Conservation (phyloP, 23 tunicate species). For the Oikopleura dioica region DNA sequence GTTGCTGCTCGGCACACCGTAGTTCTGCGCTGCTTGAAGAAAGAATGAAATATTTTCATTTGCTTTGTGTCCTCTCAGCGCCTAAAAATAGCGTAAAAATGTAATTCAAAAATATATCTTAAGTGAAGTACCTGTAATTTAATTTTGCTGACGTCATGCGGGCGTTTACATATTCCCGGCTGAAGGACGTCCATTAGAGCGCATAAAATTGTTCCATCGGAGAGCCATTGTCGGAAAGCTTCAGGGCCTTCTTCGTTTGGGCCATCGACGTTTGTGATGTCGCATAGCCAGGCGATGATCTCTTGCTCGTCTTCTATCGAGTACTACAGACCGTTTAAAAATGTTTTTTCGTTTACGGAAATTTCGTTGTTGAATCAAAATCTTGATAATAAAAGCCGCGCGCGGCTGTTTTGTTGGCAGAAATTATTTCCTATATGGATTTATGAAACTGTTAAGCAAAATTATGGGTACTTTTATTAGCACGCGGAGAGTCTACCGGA, state of each 20-base stretch:
- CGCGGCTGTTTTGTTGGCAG: too few relatives aligned
- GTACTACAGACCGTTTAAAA: too few relatives aligned
- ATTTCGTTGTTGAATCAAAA: too few relatives aligned
- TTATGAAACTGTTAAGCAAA: too few relatives aligned
- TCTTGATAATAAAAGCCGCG: too few relatives aligned
- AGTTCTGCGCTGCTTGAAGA: slow-evolving; percentile 37
- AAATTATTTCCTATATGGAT: too few relatives aligned
- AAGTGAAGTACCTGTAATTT: neutral
- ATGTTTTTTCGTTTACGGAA: too few relatives aligned
- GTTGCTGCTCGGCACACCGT: slow-evolving; percentile 31
- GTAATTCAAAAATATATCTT: neutral
- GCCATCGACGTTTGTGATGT: neutral
- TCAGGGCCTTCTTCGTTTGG: neutral
- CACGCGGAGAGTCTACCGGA: too few relatives aligned
- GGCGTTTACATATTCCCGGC: neutral
- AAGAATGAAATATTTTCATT: slow-evolving; percentile 60
- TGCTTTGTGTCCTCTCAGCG: slow-evolving; percentile 40
- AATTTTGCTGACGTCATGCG: neutral
- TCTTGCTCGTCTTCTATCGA: slow-evolving; percentile 41
- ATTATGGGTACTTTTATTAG: too few relatives aligned
- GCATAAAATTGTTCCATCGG: neutral
- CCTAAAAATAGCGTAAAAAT: too few relatives aligned
- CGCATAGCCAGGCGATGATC: neutral
- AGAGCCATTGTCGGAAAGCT: neutral
- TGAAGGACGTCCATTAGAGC: neutral